A percentile compares a stretch with the other conserved stretches of the same genome.
phyloP scores from a whole-genome alignment of 1,140 invertebrate species.

The Anagrus nilaparvatae region DNA sequence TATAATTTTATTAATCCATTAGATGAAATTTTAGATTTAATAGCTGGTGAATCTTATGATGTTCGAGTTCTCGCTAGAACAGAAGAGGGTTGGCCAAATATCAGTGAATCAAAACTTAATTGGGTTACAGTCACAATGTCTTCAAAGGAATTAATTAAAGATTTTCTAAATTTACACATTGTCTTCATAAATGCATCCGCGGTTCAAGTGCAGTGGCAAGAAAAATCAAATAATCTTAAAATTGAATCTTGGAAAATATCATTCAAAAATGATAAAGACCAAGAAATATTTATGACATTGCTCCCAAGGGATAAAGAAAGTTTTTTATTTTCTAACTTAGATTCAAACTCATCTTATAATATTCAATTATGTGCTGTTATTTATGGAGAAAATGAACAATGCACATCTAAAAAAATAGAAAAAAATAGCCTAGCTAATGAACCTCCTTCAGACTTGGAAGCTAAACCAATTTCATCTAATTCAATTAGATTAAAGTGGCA shows the following conservation, averaged over 20 bases:
- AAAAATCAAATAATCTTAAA: constrained; percentile 26
- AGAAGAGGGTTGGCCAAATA: constrained; percentile 39
- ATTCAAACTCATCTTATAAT: constrained; percentile 37
- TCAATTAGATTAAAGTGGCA: constrained; percentile 43
- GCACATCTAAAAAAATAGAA: constrained; percentile 2
- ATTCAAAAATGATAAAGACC: too few relatives aligned
- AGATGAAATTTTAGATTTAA: constrained; percentile 37
- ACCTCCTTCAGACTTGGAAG: constrained; percentile 39
- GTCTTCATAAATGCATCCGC: too few relatives aligned
- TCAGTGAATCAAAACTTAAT: constrained; percentile 40
- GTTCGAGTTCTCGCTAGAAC: constrained; percentile 48
- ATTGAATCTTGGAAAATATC: not conserved
- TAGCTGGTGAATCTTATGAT: constrained; percentile 46
- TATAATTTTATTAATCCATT: not conserved
- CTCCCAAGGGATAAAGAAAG: constrained; percentile 2
- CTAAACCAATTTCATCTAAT: constrained; percentile 38
- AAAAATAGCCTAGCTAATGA: constrained; percentile 20
- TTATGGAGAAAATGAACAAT: constrained; percentile 12
- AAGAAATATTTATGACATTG: too few relatives aligned
- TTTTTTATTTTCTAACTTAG: constrained; percentile 19
- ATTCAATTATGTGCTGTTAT: constrained; percentile 32
- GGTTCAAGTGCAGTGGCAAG: too few relatives aligned
- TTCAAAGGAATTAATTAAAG: too few relatives aligned
- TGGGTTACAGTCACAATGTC: constrained; percentile 47
- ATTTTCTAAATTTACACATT: too few relatives aligned